Conservation (phyloP, 1,140 invertebrate genomes). For the Pogonognathellus flavescens region DNA sequence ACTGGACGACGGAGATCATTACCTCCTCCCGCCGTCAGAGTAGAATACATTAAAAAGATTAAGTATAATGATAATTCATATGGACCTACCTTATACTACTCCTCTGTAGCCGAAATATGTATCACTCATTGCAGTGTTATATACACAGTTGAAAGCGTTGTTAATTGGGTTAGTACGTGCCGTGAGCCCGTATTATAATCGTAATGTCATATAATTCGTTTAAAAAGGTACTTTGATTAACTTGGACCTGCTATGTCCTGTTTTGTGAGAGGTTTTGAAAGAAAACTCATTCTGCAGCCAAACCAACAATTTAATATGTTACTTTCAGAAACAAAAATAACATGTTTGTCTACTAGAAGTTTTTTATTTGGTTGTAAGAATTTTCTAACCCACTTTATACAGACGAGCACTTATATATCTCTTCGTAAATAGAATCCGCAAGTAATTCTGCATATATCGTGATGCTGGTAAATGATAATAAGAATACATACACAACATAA, state of each 20-base stretch:
- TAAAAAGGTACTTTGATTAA: constrained; percentile 36
- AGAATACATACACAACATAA: constrained; percentile 7
- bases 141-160: constrained; percentile 8
- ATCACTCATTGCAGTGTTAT: constrained; percentile 20
- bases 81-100: constrained; percentile 34
- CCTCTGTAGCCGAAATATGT: constrained; percentile 24
- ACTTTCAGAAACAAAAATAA: constrained; percentile 28
- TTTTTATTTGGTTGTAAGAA: constrained; percentile 27
- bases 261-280: constrained; percentile 34
- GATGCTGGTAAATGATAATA: constrained; percentile 47
- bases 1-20: constrained; percentile 67
- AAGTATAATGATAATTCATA: constrained; percentile 22
- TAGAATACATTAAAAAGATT: constrained; percentile 49
- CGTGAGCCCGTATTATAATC: neutral
- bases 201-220: constrained; percentile 12
- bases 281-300: constrained; percentile 15
- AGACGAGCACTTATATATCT: constrained; percentile 26
- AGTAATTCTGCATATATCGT: constrained; percentile 47
- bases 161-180: constrained; percentile 27
- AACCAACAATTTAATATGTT: constrained; percentile 25
- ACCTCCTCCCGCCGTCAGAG: constrained; percentile 66
- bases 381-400: constrained; percentile 32
- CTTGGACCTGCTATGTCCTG: constrained; percentile 30
- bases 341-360: constrained; percentile 17
- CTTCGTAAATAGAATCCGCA: constrained; percentile 29